Evolutionary conservation across 2,113 vertebrate species (phyloP).

Genomic region (Apistogramma diplotaenia): DNA sequence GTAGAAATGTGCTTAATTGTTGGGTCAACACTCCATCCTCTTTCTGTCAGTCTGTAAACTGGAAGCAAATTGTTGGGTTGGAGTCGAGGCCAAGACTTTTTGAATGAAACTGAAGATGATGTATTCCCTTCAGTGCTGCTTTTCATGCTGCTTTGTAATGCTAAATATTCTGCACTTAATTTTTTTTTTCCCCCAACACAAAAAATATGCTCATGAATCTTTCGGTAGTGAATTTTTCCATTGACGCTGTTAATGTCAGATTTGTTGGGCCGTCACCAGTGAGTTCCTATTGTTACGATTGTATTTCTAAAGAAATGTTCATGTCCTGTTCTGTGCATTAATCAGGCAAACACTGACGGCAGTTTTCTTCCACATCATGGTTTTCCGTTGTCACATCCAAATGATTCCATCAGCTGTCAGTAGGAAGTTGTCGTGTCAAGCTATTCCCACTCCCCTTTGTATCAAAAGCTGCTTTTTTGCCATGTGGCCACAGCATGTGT

Average conservation of each 20-base stretch:
- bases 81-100: background rate
- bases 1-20: background rate
- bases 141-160: background rate
- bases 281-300: background rate
- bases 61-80: background rate
- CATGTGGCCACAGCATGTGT: constrained; percentile 16
- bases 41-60: background rate
- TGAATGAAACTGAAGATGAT: background rate
- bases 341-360: background rate
- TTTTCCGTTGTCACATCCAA: background rate
- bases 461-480: constrained; percentile 10
- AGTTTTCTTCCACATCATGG: background rate
- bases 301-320: background rate
- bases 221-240: background rate
- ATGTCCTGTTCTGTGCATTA: background rate
- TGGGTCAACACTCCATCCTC: background rate
- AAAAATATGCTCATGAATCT: background rate
- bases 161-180: background rate
- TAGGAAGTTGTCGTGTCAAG: background rate
- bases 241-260: background rate
- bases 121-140: background rate
- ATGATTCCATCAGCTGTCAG: background rate
- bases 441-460: background rate
- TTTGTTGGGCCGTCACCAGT: background rate
- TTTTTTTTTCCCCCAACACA: background rate